Conservation (phyloP, 2,797 vertebrate genomes). For the Eutrigla gurnardus region DNA sequence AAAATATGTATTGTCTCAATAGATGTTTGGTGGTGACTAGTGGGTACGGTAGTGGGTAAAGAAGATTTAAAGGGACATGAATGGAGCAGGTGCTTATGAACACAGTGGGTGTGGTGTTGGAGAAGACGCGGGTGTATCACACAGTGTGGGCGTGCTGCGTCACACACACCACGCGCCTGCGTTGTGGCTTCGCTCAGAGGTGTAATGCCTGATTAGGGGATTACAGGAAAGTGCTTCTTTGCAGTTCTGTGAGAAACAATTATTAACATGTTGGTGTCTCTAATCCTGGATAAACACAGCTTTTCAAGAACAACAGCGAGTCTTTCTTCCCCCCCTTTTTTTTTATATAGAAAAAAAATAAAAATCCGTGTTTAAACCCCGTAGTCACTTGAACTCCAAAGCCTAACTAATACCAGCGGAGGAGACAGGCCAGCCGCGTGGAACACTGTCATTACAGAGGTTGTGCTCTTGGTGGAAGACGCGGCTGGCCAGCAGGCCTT, state of each 20-base stretch:
- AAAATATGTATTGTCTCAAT: background rate
- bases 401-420: constrained; percentile 82
- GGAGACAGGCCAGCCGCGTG: constrained; percentile 77
- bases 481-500: constrained; percentile 74
- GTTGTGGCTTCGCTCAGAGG: constrained; percentile 89
- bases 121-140: constrained; percentile 63
- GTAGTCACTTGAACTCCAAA: constrained; percentile 87
- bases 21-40: constrained; percentile 5
- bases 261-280: constrained; percentile 92
- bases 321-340: constrained; percentile 65
- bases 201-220: constrained; percentile 93
- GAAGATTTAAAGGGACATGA: constrained; percentile 25
- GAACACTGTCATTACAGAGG: constrained; percentile 79
- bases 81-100: constrained; percentile 56
- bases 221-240: constrained; percentile 91
- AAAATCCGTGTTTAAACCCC: constrained; percentile 82
- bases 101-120: constrained; percentile 62
- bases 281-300: constrained; percentile 92
- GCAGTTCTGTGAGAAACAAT: constrained; percentile 92
- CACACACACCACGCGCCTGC: constrained; percentile 76
- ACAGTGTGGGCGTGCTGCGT: constrained; percentile 74
- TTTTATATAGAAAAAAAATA: constrained; percentile 27
- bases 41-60: constrained; percentile 10
- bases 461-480: constrained; percentile 71
- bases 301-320: constrained; percentile 89